phyloP scores from a whole-genome alignment of 2,113 vertebrate genomes.

The Nyctibius bracteatus region DNA sequence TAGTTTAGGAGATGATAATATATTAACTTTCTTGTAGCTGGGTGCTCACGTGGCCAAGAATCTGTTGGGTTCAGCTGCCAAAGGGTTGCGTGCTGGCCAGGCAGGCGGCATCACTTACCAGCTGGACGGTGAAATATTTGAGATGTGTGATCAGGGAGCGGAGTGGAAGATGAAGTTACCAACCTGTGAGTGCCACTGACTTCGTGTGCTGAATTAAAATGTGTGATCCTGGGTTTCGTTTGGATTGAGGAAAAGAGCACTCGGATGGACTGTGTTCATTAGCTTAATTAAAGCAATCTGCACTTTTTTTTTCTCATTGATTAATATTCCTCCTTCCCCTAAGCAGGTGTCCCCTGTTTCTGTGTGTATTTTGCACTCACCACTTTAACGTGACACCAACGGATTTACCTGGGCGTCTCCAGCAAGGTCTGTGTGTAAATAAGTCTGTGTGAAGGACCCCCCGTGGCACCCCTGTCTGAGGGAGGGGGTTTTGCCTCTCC shows the following conservation, averaged over 20 bases:
- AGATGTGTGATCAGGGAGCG: background rate
- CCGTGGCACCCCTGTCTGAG: background rate
- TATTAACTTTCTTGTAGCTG: background rate
- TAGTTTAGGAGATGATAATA: background rate
- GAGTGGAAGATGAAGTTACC: background rate
- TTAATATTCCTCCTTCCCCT: background rate
- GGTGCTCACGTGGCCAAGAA: background rate
- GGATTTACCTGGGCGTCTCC: background rate
- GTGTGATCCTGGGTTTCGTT: background rate
- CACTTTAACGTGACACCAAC: background rate
- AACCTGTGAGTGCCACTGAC: background rate
- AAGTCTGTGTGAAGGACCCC: background rate
- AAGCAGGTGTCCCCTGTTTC: background rate
- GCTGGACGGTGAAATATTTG: background rate
- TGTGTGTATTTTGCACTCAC: background rate
- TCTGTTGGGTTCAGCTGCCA: background rate
- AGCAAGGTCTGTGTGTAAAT: background rate
- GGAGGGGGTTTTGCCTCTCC: background rate
- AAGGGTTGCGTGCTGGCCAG: background rate
- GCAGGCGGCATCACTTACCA: background rate
- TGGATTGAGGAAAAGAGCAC: background rate
- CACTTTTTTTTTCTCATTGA: slow-evolving; percentile 30
- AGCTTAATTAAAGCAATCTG: slow-evolving; percentile 28
- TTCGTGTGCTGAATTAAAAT: background rate
- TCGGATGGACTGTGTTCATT: background rate